Conservation (phyloP, 2,888 invertebrate species). For the Leptopilina drosophilae region DNA sequence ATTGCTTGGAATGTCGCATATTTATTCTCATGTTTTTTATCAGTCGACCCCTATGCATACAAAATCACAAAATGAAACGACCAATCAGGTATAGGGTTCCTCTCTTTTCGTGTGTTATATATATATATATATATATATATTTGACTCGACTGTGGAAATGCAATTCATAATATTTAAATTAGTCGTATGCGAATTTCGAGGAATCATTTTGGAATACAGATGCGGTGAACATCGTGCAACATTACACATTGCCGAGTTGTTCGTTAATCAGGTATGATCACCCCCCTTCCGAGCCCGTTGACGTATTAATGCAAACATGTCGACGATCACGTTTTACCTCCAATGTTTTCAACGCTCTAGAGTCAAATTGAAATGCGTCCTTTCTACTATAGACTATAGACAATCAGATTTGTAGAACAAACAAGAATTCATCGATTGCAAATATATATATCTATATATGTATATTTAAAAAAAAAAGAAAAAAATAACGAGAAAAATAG, state of each 20-base stretch:
- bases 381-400: background rate
- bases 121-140: no score
- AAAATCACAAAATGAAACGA: constrained; percentile 21
- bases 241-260: constrained; percentile 40
- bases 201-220: constrained; percentile 41
- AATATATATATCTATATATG: background rate
- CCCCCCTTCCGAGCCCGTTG: background rate
- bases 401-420: constrained; percentile 34
- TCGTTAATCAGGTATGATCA: constrained; percentile 42
- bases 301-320: constrained; percentile 39
- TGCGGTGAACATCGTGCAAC: constrained; percentile 25
- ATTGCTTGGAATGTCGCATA: background rate
- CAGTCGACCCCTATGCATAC: constrained; percentile 11
- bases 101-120: background rate
- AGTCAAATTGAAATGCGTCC: constrained; percentile 13
- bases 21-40: constrained; percentile 16
- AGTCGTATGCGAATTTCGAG: constrained; percentile 34
- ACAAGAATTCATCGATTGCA: constrained; percentile 19
- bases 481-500: background rate
- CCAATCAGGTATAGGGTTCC: constrained; percentile 11
- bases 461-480: background rate
- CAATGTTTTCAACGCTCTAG: constrained; percentile 24
- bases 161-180: constrained; percentile 41
- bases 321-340: constrained; percentile 25
- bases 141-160: constrained; percentile 35